These are phyloP conservation scores for Leptodactylus fallax DNA, from an alignment of 2,797 vertebrate genomes.

Conservation along the genomic window DNA sequence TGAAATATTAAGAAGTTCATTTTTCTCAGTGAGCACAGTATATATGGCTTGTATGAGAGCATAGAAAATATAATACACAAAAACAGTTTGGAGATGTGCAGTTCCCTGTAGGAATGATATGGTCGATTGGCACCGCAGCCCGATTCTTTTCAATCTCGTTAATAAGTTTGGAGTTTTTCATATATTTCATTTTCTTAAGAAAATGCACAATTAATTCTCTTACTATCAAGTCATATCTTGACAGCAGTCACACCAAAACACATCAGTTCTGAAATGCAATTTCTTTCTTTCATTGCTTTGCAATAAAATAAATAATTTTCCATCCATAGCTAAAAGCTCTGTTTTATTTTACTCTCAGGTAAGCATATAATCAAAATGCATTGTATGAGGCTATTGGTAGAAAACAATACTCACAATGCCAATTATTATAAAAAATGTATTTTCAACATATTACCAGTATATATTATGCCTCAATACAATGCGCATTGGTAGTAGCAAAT, in stretches of 20 bases:
- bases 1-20: too few relatives aligned
- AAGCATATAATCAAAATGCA: slow-evolving; percentile 24
- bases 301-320: slow-evolving; percentile 42
- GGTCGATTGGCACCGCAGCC: background rate
- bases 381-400: slow-evolving; percentile 19
- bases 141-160: slow-evolving; percentile 1
- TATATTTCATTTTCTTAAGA: background rate
- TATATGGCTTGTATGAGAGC: background rate
- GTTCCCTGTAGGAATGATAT: background rate
- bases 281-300: slow-evolving; percentile 12
- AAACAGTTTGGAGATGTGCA: background rate
- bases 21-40: too few relatives aligned
- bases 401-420: slow-evolving; percentile 31
- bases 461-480: background rate
- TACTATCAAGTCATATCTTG: slow-evolving; percentile 17
- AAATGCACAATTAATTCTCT: slow-evolving; percentile 29
- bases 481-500: background rate
- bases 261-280: slow-evolving; percentile 27
- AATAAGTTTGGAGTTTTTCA: slow-evolving; percentile 2
- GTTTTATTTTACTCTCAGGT: background rate
- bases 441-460: background rate
- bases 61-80: background rate
- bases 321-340: slow-evolving; percentile 23
- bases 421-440: slow-evolving; percentile 9
- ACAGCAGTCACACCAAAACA: slow-evolving; percentile 16